phyloP scores from a whole-genome alignment of 2,888 invertebrate species.

The Dicyrtomina minuta region DNA sequence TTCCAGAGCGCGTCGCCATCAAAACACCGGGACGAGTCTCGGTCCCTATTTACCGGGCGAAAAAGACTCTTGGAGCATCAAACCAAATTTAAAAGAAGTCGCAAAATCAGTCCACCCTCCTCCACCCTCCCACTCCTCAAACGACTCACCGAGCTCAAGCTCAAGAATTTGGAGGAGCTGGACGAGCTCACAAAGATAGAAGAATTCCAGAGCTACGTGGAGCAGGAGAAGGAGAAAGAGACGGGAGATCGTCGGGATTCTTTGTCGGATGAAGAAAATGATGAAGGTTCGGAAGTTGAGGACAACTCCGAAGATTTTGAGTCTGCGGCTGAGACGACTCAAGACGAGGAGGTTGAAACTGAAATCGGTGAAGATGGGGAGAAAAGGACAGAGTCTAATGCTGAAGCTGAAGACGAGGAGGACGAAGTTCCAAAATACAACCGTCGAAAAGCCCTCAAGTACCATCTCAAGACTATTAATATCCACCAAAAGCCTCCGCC shows the following conservation, averaged over 20 bases:
- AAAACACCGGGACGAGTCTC: not conserved
- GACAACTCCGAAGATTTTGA: too few species aligned
- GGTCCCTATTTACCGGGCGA: conserved; percentile 1
- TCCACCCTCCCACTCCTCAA: too few species aligned
- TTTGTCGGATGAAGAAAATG: not conserved
- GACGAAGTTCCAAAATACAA: not conserved
- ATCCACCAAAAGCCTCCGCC: not conserved
- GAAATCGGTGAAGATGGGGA: not conserved
- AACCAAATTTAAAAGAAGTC: not conserved
- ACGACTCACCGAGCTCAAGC: too few species aligned
- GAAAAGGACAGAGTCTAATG: not conserved
- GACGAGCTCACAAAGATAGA: too few species aligned
- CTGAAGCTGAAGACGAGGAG: not conserved
- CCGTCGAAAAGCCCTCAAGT: conserved; percentile 10
- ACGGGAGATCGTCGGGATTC: not conserved
- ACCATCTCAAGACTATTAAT: conserved; percentile 11
- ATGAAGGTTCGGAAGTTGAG: too few species aligned
- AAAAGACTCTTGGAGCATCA: conserved; percentile 14
- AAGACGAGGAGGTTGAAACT: conserved; percentile 2
- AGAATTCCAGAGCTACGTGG: not conserved
- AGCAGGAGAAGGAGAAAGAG: not conserved
- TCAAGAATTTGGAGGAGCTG: too few species aligned
- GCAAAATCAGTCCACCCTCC: too few species aligned
- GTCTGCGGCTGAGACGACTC: too few species aligned
- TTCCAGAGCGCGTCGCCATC: conserved; percentile 7